Conservation (phyloP, 1,140 invertebrate genomes). For the Meloidogyne chitwoodi region DNA sequence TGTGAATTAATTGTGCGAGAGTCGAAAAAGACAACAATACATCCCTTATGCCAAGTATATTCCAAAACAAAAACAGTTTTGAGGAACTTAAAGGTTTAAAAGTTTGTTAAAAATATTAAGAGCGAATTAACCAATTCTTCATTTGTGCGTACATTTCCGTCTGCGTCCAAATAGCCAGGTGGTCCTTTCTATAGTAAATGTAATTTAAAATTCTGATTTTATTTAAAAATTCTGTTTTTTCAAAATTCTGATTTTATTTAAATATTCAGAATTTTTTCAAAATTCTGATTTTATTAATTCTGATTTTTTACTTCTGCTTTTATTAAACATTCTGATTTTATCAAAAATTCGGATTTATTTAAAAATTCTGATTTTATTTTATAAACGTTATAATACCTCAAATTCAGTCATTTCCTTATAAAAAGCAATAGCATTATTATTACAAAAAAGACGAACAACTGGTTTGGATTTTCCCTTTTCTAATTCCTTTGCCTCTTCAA, state of each 20-base stretch:
- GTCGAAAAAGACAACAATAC: constrained; percentile 6
- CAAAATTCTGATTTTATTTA: too few relatives aligned
- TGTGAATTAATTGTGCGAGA: neutral
- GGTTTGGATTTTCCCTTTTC: neutral
- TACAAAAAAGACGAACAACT: neutral
- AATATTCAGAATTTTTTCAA: too few relatives aligned
- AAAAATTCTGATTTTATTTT: neutral
- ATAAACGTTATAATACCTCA: neutral
- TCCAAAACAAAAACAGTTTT: constrained; percentile 1
- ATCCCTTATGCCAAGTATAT: neutral
- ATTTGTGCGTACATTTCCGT: neutral
- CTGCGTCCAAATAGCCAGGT: neutral
- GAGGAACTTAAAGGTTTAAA: neutral
- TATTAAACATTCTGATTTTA: neutral
- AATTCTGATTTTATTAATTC: too few relatives aligned
- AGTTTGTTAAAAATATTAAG: neutral
- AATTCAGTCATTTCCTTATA: neutral
- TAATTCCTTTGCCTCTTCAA: neutral
- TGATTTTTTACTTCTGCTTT: too few relatives aligned
- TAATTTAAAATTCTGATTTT: too few relatives aligned
- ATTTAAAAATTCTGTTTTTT: too few relatives aligned
- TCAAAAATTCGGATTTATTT: neutral
- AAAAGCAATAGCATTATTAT: neutral
- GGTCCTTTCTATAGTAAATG: neutral
- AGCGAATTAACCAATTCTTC: neutral